Percentiles rank a stretch among this genome's conserved stretches.
Evolutionary conservation across 1,140 invertebrate species (phyloP).

Genomic region (Pseudomyrmex dendroicus): DNA sequence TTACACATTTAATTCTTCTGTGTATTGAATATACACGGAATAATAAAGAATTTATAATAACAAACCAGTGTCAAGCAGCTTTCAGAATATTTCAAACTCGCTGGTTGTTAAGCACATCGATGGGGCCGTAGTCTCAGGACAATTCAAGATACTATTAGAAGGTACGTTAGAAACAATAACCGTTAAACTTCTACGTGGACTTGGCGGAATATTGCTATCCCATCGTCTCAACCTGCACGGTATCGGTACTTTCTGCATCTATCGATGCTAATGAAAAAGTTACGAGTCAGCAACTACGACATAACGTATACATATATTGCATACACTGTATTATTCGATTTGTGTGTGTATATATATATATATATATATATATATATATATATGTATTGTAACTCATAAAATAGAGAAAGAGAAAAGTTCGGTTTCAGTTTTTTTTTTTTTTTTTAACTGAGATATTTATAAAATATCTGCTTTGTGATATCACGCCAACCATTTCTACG

Average conservation of each 20-base stretch:
- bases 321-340: no score
- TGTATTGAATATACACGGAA: no score
- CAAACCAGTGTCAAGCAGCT: constrained; percentile 36
- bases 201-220: constrained; percentile 19
- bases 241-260: constrained; percentile 14
- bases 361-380: background rate
- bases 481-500: background rate
- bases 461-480: background rate
- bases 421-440: background rate
- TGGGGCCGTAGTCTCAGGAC: background rate
- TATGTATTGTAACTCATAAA: no score
- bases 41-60: constrained; percentile 10
- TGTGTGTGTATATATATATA: background rate
- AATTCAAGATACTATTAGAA: constrained; percentile 16
- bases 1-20: background rate
- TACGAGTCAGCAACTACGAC: background rate
- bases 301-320: background rate
- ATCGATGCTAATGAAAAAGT: constrained; percentile 46
- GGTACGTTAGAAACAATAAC: constrained; percentile 26
- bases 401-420: no score
- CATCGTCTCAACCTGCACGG: background rate
- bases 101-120: constrained; percentile 47
- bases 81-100: constrained; percentile 31
- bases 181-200: constrained; percentile 45
- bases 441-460: constrained; percentile 31